Base-by-base conservation (phyloP, 2,797 vertebrate species). In the Oophaga sylvatica region DNA sequence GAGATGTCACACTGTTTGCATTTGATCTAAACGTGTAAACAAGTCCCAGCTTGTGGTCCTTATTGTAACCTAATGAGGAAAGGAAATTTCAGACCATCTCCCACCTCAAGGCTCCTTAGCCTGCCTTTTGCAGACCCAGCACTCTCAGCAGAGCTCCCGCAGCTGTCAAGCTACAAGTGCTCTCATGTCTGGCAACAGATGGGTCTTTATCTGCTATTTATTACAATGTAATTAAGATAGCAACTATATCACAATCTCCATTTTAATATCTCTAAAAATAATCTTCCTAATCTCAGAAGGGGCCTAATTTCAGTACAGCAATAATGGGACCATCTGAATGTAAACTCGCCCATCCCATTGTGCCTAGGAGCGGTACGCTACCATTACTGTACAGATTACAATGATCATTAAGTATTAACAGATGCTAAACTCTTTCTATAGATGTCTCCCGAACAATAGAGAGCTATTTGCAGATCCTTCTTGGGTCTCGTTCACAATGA, bases 21-120 rank as follows among this genome's bases (percentile, higher is more conserved):
- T 89, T 89, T 89, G 80, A 89, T 86, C 84, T 89, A 67, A 89
- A 60, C 84, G 80, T 89, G 88, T 89, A 89, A 89, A 87, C 88
- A 89, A 71, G 59, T 87, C 84, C 75, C 80, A 87, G 80, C 88
- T 89, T 87, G 84, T 83, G 70, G 83, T 48, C 62, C 73, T 89
- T 82, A 89, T 70, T 53, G 80, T 22, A 83, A 68, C 22, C 20
- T 86, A 82, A 79, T 89, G 84, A 89, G 56, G 83, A 86, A 79
- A 70, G 80, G 71, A 77, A 84, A 71, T 31, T 75, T 59, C 45
- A 76, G 79, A 53, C 70, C 81, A 86, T 71, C 71, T 53, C 56
- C 48, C 22, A 63, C 63, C 48, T 77, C 41, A 81, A 57, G 59
- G 45, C 71, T 85, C 48, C 56, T 73, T 59, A 81, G 31, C 29